A percentile compares a stretch with the other conserved stretches of the same genome.
These are phyloP conservation scores for Melospiza georgiana DNA, from an alignment of 2,113 vertebrate species.

Conservation along the genomic window DNA sequence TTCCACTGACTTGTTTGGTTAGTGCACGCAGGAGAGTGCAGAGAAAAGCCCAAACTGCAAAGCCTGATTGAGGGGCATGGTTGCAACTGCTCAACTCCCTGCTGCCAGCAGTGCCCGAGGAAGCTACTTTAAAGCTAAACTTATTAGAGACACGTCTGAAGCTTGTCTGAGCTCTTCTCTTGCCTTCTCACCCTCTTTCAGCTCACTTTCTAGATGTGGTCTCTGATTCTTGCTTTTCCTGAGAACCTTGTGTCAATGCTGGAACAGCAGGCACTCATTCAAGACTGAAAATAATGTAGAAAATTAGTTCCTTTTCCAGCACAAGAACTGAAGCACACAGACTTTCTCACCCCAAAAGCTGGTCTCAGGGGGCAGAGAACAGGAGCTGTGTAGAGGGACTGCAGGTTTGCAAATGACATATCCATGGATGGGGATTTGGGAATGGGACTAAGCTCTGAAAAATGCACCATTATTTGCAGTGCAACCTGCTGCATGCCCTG, in stretches of 20 bases:
- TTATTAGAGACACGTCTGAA: not conserved
- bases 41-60: not conserved
- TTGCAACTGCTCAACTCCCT: not conserved
- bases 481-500: not conserved
- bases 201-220: not conserved
- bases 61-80: not conserved
- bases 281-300: not conserved
- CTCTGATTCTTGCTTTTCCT: not conserved
- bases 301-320: not conserved
- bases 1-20: not conserved
- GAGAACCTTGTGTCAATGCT: not conserved
- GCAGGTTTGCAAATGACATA: not conserved
- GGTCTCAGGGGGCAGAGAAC: not conserved
- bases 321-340: not conserved
- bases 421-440: accelerated
- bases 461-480: not conserved
- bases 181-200: not conserved
- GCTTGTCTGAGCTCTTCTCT: not conserved
- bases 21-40: not conserved
- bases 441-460: not conserved
- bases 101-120: not conserved
- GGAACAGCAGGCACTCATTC: not conserved
- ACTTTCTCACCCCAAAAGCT: not conserved
- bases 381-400: not conserved
- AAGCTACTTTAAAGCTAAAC: not conserved